Evolutionary conservation across 2,797 vertebrate species (phyloP).

Genomic region (Cyclura pinguis): DNA sequence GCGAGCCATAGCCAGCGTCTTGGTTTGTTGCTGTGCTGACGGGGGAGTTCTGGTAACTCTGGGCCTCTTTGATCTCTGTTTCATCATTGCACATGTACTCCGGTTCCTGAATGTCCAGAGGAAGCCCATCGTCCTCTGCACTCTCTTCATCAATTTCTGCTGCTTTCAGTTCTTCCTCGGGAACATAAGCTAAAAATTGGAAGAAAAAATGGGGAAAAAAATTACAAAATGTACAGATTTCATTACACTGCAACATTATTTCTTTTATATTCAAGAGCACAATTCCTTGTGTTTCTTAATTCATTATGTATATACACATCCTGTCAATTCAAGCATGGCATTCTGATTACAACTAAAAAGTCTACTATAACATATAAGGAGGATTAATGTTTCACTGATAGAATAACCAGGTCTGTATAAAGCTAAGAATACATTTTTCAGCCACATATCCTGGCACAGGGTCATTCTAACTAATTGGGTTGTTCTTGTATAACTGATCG

Average conservation of each 20-base stretch:
- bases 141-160: constrained; percentile 90
- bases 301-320: constrained; percentile 41
- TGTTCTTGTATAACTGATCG: constrained; percentile 4
- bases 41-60: constrained; percentile 95
- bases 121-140: constrained; percentile 90
- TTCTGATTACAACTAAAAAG: constrained; percentile 43
- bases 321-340: constrained; percentile 46
- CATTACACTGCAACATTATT: constrained; percentile 44
- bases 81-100: constrained; percentile 92
- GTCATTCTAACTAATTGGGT: not conserved
- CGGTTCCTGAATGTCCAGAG: constrained; percentile 90
- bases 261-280: constrained; percentile 48
- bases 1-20: constrained; percentile 95
- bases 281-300: constrained; percentile 43
- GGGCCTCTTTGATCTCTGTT: constrained; percentile 88
- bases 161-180: constrained; percentile 94
- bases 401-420: constrained; percentile 49
- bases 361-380: constrained; percentile 34
- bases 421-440: constrained; percentile 1
- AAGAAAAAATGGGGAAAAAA: constrained; percentile 38
- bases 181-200: constrained; percentile 92
- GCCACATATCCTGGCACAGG: not conserved
- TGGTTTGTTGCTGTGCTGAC: constrained; percentile 96
- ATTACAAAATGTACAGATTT: constrained; percentile 51
- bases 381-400: constrained; percentile 52